Conservation (phyloP, 92 coral and sea anemone genomes). For the Epizoanthus ramosus region DNA sequence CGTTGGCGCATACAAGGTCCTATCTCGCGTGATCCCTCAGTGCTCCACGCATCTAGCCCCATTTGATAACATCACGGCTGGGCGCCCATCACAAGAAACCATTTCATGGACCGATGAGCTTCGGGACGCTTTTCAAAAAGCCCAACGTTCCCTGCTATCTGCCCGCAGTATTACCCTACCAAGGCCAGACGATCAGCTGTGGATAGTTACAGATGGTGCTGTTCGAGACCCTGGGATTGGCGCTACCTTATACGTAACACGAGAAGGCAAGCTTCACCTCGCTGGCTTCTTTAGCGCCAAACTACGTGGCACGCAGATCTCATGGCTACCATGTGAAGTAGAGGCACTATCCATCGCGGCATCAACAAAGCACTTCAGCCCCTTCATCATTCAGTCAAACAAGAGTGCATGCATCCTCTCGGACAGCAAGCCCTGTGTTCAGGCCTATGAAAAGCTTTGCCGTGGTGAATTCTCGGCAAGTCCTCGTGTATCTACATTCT, state of each 20-base stretch:
- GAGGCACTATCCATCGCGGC: constrained; percentile 57
- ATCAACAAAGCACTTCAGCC: constrained; percentile 55
- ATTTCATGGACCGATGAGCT: constrained; percentile 3
- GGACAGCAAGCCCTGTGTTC: constrained; percentile 66
- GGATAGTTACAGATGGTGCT: constrained; percentile 60
- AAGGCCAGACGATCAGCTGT: constrained; percentile 44
- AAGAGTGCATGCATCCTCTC: constrained; percentile 52
- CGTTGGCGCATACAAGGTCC: constrained; percentile 31
- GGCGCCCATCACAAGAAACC: constrained; percentile 7
- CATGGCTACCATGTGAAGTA: constrained; percentile 52
- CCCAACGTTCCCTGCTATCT: constrained; percentile 27
- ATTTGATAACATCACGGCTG: background rate
- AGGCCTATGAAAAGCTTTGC: constrained; percentile 61
- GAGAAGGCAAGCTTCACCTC: constrained; percentile 19
- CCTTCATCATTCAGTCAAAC: constrained; percentile 45
- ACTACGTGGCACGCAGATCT: constrained; percentile 17
- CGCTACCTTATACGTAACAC: constrained; percentile 50
- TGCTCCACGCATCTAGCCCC: constrained; percentile 6
- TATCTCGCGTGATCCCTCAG: constrained; percentile 26
- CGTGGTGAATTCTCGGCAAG: constrained; percentile 58
- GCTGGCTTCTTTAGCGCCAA: constrained; percentile 60
- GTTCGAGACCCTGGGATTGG: constrained; percentile 44
- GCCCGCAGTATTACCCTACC: constrained; percentile 40
- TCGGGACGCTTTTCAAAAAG: background rate
- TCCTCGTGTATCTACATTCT: constrained; percentile 46